Conservation (phyloP, 92 coral and sea anemone genomes). For the Blastomussa wellsi region DNA sequence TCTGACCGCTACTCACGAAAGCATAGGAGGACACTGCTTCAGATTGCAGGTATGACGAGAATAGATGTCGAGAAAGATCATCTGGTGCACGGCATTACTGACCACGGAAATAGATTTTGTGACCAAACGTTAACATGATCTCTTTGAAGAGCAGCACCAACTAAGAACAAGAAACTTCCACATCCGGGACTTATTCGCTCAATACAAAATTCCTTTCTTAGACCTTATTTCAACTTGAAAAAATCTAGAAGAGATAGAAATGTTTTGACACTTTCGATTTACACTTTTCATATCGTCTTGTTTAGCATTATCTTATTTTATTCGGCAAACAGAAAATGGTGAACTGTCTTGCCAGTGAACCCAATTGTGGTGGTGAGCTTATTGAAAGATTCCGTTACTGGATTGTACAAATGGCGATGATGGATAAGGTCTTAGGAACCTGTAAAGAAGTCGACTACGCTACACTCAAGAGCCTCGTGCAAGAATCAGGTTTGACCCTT, state of each 20-base stretch:
- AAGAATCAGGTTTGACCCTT: neutral
- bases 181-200: no score
- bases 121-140: no score
- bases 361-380: constrained; percentile 14
- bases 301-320: neutral
- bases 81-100: neutral
- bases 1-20: no score
- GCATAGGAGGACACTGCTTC: no score
- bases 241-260: no score
- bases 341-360: constrained; percentile 23
- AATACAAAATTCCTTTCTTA: no score
- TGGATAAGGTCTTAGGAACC: constrained; percentile 34
- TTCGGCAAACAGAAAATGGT: constrained; percentile 20
- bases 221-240: no score
- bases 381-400: constrained; percentile 53
- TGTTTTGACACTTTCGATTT: neutral
- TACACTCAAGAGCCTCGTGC: neutral
- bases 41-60: no score
- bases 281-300: neutral
- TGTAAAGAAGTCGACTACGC: constrained; percentile 21
- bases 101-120: no score
- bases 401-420: constrained; percentile 53
- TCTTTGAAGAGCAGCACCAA: no score
- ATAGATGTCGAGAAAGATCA: neutral
- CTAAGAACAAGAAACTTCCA: no score